Evolutionary conservation across 2,113 vertebrate species (phyloP).

Genomic region (Caretta caretta): DNA sequence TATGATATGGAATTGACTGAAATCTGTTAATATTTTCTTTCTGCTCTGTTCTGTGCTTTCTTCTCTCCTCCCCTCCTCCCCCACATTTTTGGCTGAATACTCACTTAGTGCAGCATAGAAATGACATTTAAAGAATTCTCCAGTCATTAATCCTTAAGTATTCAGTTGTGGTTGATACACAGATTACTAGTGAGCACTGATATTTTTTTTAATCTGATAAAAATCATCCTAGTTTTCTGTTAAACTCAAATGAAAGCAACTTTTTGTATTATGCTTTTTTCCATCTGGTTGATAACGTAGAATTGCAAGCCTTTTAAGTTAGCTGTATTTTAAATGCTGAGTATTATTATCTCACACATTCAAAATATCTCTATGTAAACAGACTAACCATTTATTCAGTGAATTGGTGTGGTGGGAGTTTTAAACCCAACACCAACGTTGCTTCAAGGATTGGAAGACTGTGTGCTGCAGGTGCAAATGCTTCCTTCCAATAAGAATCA

Average conservation of each 20-base stretch:
- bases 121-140: not conserved
- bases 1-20: not conserved
- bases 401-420: not conserved
- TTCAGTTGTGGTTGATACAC: not conserved
- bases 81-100: not conserved
- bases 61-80: not conserved
- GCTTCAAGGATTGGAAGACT: not conserved
- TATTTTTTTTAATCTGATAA: not conserved
- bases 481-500: not conserved
- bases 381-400: not conserved
- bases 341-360: not conserved
- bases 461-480: not conserved
- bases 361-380: not conserved
- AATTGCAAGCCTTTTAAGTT: not conserved
- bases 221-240: not conserved
- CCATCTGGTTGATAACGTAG: slow-evolving; percentile 12
- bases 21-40: not conserved
- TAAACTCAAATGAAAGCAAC: not conserved
- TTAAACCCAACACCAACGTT: not conserved
- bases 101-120: not conserved
- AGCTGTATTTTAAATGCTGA: slow-evolving; percentile 7
- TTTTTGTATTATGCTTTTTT: not conserved
- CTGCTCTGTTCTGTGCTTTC: not conserved
- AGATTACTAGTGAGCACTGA: not conserved
- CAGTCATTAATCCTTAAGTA: not conserved